phyloP scores from a whole-genome alignment of 2,797 vertebrate genomes.

The Chloroceryle inda region DNA sequence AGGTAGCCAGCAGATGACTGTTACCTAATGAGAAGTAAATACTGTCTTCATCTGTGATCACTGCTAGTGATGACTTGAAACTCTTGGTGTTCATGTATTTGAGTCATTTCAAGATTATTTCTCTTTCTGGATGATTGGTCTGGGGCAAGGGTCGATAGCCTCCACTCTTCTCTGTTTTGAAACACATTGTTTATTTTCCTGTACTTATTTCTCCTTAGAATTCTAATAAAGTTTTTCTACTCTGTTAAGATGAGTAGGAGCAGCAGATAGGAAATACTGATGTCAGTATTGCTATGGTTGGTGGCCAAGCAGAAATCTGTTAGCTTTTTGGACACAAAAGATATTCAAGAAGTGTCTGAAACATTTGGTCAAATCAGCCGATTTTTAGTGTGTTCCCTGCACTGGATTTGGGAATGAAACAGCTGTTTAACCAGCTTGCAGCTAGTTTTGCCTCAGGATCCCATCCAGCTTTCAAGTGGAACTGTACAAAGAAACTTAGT shows the following conservation, averaged over 20 bases:
- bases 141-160: neutral
- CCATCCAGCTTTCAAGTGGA: neutral
- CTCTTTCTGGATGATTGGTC: neutral
- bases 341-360: neutral
- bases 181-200: neutral
- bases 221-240: neutral
- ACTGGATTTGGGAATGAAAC: neutral
- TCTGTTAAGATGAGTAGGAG: neutral
- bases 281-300: neutral
- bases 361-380: neutral
- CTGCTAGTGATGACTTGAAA: neutral
- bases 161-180: neutral
- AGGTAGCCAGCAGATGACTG: neutral
- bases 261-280: neutral
- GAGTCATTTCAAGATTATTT: neutral
- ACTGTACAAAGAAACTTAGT: neutral
- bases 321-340: neutral
- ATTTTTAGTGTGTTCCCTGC: neutral
- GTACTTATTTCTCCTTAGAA: neutral
- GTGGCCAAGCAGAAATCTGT: neutral
- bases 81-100: neutral
- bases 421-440: neutral
- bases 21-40: neutral
- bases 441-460: neutral
- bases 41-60: fast-evolving